Base-by-base conservation (phyloP, 2,888 invertebrate species). In the Drosophila eohydei region DNA sequence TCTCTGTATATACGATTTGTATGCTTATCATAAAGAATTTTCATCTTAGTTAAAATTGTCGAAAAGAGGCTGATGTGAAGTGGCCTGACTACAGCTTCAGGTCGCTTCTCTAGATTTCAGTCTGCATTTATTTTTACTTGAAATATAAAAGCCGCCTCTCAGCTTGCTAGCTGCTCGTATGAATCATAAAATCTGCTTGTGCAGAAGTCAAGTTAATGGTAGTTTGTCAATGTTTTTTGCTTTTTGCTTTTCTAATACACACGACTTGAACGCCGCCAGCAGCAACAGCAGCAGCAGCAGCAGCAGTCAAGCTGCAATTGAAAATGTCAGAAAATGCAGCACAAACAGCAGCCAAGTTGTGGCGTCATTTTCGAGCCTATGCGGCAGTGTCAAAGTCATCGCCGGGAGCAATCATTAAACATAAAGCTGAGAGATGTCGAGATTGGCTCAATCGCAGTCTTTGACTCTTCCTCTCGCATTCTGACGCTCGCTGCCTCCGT, bases 361-460 rank as follows among this genome's bases (percentile, higher is more conserved):
- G 16, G 41, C 60, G 41, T 69, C 71, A 69, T 70, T 54, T 40
- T 50, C 8, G 16, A 34, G 43, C 56, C 44, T 51, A 51, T 61
- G 51, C 70, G 52, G 73, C 73, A 58, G 74, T 56, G 64, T 63
- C 57, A 57, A 44, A 72, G 64, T 57, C 73, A 57, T 73, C 36
- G 64, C 71, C 71, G 38, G 56, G 14, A 34, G 71, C 71, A 64
- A 57, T 71, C 71, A 71, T 64, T 71, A 71, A 46, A 40, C 64
- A 71, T 64, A 57, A 72, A 52, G 30, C 30, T 5, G 48, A n/a
- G 48, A n/a, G 28, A 8, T n/a, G 48, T 30, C 5, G 48, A 48
- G 30, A 48, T 30, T 48, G 48, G 46, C 46, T 8, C 46, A 28
- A 14, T 14, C 44, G 2, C 43, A 2, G 43, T 1, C 16, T 41